Base-by-base conservation (phyloP, 1,140 invertebrate genomes). In the Homarus americanus region DNA sequence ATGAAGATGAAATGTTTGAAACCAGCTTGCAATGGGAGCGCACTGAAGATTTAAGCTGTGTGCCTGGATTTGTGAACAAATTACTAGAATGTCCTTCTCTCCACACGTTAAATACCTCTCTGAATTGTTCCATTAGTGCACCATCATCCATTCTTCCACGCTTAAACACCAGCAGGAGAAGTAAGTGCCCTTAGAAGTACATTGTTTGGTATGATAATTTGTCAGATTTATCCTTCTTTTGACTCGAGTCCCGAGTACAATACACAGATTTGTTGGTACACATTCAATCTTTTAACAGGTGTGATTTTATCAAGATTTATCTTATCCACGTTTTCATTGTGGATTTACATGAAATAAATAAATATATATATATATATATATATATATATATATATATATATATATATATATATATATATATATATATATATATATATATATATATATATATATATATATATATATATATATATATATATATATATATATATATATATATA, bases 21-120 rank as follows among this genome's bases (percentile, higher is more conserved):
- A 38, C 32, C 36, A 69, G 79, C 17, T 36, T 90, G 41, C 9
- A n/a, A 0, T 90, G 87, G 87, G 87, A 90, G n/a, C 40, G 82
- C 12, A 41, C 69, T 28, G 87, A 83, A 28, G 87, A 90, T 83
- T 41, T 83, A 44, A 90, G 24, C 34, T 82, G 41, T 76, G 87
- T 83, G 0, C 87, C 87, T 58, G 87, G 79, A 5, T 90, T 90
- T 36, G 53, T 90, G n/a, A 90, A 90, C 87, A 90, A 53, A 44
- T 28, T 90, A 34, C 69, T 75, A 10, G 87, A 90, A 20, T 82
- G 79, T 24, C 36, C 86, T 24, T 49, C 78, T 24, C 76, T 80
- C 53, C 76, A 79, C 5, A 49, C 53, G n/a, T 32, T 82, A 9
- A 90, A 82, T 38, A 40, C 80, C 5, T 83, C 87, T 12, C 24